Evolutionary conservation across 2,113 vertebrate genomes (phyloP).

Genomic region (Fregata magnificens): DNA sequence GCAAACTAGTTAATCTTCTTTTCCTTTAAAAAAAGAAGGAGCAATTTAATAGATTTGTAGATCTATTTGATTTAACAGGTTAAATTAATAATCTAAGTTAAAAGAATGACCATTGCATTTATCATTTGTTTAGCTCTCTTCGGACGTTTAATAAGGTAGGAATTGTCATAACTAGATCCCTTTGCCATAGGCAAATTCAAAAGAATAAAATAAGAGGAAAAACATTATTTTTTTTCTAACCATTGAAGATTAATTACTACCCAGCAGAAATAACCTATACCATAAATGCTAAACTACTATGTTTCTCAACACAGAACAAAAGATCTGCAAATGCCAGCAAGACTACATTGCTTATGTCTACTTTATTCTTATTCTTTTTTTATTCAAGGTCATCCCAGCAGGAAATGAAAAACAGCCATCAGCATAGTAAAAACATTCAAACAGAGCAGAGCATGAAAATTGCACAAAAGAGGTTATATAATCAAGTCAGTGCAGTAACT

Average conservation of each 20-base stretch:
- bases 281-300: conserved; percentile 33
- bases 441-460: conserved; percentile 71
- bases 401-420: conserved; percentile 73
- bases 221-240: neutral
- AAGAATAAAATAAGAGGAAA: neutral
- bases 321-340: conserved; percentile 68
- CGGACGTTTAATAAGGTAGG: neutral
- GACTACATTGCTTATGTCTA: conserved; percentile 59
- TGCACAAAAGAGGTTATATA: conserved; percentile 65
- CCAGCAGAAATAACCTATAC: conserved; percentile 28
- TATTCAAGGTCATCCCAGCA: conserved; percentile 70
- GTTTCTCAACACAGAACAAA: conserved; percentile 64
- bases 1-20: neutral
- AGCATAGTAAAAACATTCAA: conserved; percentile 68
- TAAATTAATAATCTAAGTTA: neutral
- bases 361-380: conserved; percentile 70
- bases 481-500: conserved; percentile 60
- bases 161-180: neutral
- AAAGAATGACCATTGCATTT: neutral
- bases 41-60: neutral
- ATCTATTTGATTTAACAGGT: neutral
- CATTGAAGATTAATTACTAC: neutral
- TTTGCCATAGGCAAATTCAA: neutral
- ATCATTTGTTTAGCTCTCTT: neutral
- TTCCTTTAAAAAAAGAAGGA: neutral